Percentiles rank a stretch among this genome's conserved stretches.
Conservation (phyloP, 2,888 invertebrate species). For the Leucophenga montana region DNA sequence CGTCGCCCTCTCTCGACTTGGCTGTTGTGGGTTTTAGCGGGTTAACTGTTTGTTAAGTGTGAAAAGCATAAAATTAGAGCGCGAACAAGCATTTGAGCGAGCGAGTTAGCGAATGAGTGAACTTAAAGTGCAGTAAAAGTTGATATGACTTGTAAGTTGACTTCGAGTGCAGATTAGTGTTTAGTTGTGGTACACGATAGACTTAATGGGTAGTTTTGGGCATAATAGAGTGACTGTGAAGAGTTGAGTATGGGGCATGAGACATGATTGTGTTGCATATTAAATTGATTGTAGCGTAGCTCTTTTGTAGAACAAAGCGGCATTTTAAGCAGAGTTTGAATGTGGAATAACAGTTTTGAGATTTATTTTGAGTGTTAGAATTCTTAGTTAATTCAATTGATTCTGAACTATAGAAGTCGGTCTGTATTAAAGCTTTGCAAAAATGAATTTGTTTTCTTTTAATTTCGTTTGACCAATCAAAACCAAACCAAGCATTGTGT, state of each 20-base stretch:
- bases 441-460: too few relatives aligned
- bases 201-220: neutral
- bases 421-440: too few relatives aligned
- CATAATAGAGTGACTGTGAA: neutral
- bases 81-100: too few relatives aligned
- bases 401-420: too few relatives aligned
- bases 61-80: slow-evolving; percentile 25
- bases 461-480: too few relatives aligned
- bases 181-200: neutral
- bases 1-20: neutral
- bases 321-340: neutral
- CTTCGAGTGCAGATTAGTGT: slow-evolving; percentile 14
- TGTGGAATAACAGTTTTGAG: too few relatives aligned
- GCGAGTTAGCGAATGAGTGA: slow-evolving; percentile 5
- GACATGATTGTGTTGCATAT: too few relatives aligned
- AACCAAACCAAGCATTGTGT: too few relatives aligned
- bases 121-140: slow-evolving; percentile 25
- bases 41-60: slow-evolving; percentile 28
- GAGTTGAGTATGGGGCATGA: neutral
- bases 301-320: neutral
- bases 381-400: too few relatives aligned
- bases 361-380: too few relatives aligned
- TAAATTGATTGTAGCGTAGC: neutral
- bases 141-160: slow-evolving; percentile 27
- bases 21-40: slow-evolving; percentile 17